These are phyloP conservation scores for Mycetomoellerius zeteki DNA, from an alignment of 1,140 invertebrate genomes.

Conservation along the genomic window DNA sequence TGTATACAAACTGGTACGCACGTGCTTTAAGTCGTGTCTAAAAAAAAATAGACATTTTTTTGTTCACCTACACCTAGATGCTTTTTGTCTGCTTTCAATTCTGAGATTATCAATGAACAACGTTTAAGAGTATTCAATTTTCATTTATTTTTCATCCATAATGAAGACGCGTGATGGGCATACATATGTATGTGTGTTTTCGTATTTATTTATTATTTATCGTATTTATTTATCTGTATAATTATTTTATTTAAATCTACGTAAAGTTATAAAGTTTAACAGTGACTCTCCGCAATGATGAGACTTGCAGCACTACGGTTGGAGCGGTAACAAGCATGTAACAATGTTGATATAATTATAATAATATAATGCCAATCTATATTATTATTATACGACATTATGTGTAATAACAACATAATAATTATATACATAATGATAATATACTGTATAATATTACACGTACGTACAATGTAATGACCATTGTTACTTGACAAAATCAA, in stretches of 20 bases:
- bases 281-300: not conserved
- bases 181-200: not conserved
- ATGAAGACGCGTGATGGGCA: not conserved
- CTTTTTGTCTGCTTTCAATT: slow-evolving; percentile 3
- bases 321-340: not conserved
- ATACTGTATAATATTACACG: slow-evolving; percentile 18
- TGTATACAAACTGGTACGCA: not conserved
- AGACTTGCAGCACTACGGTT: not conserved
- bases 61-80: not conserved
- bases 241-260: not conserved
- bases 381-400: slow-evolving; percentile 31
- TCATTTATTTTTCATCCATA: not conserved
- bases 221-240: too few species aligned
- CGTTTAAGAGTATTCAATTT: not conserved
- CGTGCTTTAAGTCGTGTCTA: not conserved
- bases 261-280: not conserved
- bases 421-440: slow-evolving; percentile 49
- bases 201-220: not conserved
- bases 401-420: slow-evolving; percentile 17
- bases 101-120: not conserved
- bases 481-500: slow-evolving; percentile 62
- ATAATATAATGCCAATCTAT: slow-evolving; percentile 12
- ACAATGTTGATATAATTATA: slow-evolving; percentile 2
- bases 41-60: not conserved
- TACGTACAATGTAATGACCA: slow-evolving; percentile 60